Evolutionary conservation across 2,797 vertebrate genomes (phyloP), one percentile per base, ranked within the genome.

Genomic region (Perodicticus potto): DNA sequence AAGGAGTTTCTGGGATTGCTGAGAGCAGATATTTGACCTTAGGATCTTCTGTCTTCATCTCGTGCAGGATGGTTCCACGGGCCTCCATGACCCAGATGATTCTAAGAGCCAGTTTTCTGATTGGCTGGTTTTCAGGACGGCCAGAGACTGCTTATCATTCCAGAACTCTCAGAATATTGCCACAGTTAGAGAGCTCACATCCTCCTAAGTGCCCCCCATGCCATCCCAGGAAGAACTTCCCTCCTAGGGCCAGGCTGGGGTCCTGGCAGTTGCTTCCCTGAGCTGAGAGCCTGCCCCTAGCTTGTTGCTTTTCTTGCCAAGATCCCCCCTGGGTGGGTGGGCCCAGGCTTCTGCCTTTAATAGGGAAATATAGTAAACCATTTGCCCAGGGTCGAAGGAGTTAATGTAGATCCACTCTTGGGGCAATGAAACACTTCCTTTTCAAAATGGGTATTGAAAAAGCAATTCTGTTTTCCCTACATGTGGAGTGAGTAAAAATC

Each of bases 381-480:
- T 85, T 89, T 67, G 43, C 29, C 57, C 77, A 25, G 76, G 27
- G 45, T 77, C 14, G 85, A 57, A 95, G 77, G 92, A 57, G 73
- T 94, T 97, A 93, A 95, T 3, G 9, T 20, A 53, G 29, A 74
- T 37, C 27, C 61, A 57, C 74, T 92, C 87, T 84, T 57, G 74
- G 74, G 63, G 25, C 88, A 53, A 57, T 45, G 86, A 91, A 95
- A 95, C 63, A 63, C 85, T 96, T 97, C 95, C 93, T 97, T 95
- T 94, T 89, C 29, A 53, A 88, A 91, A 93, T 37, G 76, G 80
- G 91, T 95, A 96, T 96, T 92, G 94, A 95, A 94, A 97, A 97
- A 95, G 92, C 90, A 96, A 92, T 97, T 96, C 76, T 95, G 85
- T 85, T 94, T 96, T 94, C 40, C 76, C 43, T 96, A 11, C 86